Conservation (phyloP, 2,888 invertebrate species). For the Orgyia antiqua region DNA sequence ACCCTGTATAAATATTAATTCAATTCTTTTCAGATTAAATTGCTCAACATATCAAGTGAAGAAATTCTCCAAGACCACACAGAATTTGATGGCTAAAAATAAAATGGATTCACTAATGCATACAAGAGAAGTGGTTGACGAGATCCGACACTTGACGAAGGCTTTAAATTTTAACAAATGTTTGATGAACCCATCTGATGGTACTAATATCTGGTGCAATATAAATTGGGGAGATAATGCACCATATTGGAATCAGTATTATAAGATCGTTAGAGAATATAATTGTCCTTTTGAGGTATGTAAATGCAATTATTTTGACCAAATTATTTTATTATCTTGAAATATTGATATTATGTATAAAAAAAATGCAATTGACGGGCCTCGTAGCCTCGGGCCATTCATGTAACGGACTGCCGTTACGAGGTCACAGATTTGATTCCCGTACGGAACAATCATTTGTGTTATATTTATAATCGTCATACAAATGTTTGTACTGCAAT, state of each 20-base stretch:
- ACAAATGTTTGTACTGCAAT: too few species aligned
- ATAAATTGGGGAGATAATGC: slow-evolving; percentile 70
- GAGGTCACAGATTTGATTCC: too few species aligned
- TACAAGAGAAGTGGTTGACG: slow-evolving; percentile 53
- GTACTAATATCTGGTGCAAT: slow-evolving; percentile 45
- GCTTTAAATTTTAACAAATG: slow-evolving; percentile 50
- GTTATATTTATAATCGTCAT: too few species aligned
- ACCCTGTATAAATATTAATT: too few species aligned
- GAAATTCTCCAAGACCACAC: slow-evolving; percentile 60
- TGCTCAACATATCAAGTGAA: slow-evolving; percentile 59
- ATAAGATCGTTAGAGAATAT: slow-evolving; percentile 54
- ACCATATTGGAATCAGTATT: slow-evolving; percentile 71
- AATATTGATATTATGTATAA: too few species aligned
- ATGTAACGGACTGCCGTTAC: too few species aligned
- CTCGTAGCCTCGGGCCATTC: too few species aligned
- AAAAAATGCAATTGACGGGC: too few species aligned
- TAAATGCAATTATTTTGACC: too few species aligned
- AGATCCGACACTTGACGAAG: slow-evolving; percentile 52
- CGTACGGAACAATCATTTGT: too few species aligned
- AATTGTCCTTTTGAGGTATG: slow-evolving; percentile 62
- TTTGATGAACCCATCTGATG: slow-evolving; percentile 14
- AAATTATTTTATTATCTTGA: too few species aligned
- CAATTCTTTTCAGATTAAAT: slow-evolving; percentile 48
- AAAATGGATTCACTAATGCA: slow-evolving; percentile 45
- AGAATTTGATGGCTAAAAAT: slow-evolving; percentile 55